Conservation (phyloP, 2,888 invertebrate species). For the Agrotis puta region DNA sequence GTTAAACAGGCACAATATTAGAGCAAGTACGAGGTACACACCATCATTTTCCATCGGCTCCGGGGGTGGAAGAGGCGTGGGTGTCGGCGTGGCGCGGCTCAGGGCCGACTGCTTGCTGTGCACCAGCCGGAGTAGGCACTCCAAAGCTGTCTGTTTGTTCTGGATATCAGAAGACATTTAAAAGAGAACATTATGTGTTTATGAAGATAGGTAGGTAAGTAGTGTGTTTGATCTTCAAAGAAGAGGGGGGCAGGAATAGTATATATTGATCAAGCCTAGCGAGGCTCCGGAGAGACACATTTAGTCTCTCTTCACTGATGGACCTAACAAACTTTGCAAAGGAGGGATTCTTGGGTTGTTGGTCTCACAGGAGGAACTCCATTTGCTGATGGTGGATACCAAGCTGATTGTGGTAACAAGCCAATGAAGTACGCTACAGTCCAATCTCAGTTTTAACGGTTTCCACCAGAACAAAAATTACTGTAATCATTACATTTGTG, state of each 20-base stretch:
- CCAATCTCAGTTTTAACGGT: too few relatives aligned
- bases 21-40: slow-evolving; percentile 28
- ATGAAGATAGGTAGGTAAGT: too few relatives aligned
- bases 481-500: too few relatives aligned
- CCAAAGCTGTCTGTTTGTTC: slow-evolving; percentile 84
- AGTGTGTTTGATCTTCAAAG: too few relatives aligned
- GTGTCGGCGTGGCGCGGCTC: slow-evolving; percentile 61
- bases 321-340: not conserved
- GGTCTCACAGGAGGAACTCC: not conserved
- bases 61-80: slow-evolving; percentile 79
- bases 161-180: slow-evolving; percentile 48
- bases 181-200: too few relatives aligned
- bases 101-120: slow-evolving; percentile 75
- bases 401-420: too few relatives aligned
- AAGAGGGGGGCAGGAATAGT: too few relatives aligned
- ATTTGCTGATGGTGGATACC: not conserved
- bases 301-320: not conserved
- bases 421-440: too few relatives aligned
- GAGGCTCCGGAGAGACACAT: not conserved
- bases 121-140: slow-evolving; percentile 81
- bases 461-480: too few relatives aligned
- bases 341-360: not conserved
- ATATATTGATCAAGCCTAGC: not conserved
- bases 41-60: slow-evolving; percentile 73
- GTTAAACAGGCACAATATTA: not conserved